Evolutionary conservation across 2,888 invertebrate genomes (phyloP), one percentile per base, ranked within the genome.

Genomic region (Drosophila austrosaltans): DNA sequence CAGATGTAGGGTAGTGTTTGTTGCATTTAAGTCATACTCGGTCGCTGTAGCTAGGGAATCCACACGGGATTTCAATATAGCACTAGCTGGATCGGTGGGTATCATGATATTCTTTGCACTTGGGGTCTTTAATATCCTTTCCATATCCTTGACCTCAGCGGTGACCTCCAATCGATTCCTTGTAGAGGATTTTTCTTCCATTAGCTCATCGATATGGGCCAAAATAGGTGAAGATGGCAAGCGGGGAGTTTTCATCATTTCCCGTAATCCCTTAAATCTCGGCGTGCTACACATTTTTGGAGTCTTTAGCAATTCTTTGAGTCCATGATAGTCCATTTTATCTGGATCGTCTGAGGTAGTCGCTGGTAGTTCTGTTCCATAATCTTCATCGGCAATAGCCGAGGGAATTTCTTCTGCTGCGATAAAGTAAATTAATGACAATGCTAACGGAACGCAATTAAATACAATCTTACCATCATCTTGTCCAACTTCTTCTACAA

Each of bases 51-150:
- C 79, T 1, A 84, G 39, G 0, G 84, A 80, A 62, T 78, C 81
- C 0, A 70, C 57, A 0, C 76, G 69, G 22, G 82, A 73, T 44
- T 91, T 85, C 20, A 91, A 72, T 6, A 90, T 74, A 0, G 89
- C 83, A 74, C 91, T 92, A 3, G 91, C 86, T 0, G 92, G 92
- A 0, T 90, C 81, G 36, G 76, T 87, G 4, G 90, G 84, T 53
- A 92, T 83, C 91, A 92, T 92, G 1, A 90, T 69, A 62, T 90
- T 80, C 69, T 87, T 90, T 10, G 90, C 91, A 25, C 90, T 84
- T 10, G 92, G 92, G 10, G 92, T 92, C 54, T 89, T 91, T 12
- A 92, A 85, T 54, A 85, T 87, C 57, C 79, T 60, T 10, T 90
- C 91, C 0, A 90, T 72, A 3, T 71, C 73, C 39, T 82, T 85